Percentiles rank a stretch among this genome's conserved stretches.
These are phyloP conservation scores for Pavo muticus DNA, from an alignment of 2,113 vertebrate genomes.

Conservation along the genomic window DNA sequence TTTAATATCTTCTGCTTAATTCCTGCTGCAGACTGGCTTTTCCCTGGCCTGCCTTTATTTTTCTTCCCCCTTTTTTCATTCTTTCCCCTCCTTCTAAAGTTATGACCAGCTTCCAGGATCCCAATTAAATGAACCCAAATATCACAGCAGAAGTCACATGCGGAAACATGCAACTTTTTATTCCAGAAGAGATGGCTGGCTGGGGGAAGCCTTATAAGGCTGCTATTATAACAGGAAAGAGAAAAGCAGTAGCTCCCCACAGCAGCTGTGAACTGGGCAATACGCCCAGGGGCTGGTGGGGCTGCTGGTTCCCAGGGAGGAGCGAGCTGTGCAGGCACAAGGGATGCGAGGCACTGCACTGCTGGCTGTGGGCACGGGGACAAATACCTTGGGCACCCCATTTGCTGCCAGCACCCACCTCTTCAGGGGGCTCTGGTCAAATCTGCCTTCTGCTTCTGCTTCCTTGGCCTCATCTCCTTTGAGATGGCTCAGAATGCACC, in stretches of 20 bases:
- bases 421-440: neutral
- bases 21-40: neutral
- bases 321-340: neutral
- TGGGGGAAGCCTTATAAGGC: conserved; percentile 37
- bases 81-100: neutral
- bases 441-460: neutral
- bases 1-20: neutral
- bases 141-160: neutral
- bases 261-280: conserved; percentile 13
- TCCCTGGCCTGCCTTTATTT: neutral
- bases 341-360: neutral
- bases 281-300: conserved; percentile 27
- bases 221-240: conserved; percentile 31
- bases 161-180: neutral
- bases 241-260: neutral
- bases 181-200: neutral
- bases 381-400: neutral
- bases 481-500: neutral
- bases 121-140: neutral
- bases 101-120: neutral
- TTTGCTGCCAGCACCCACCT: neutral
- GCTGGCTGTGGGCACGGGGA: fast-evolving
- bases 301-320: conserved; percentile 24
- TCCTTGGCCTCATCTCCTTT: neutral
- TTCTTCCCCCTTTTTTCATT: neutral